Evolutionary conservation across 2,888 invertebrate species (phyloP), one percentile per base, ranked within the genome.

Genomic region (Ceratothoa steindachneri): DNA sequence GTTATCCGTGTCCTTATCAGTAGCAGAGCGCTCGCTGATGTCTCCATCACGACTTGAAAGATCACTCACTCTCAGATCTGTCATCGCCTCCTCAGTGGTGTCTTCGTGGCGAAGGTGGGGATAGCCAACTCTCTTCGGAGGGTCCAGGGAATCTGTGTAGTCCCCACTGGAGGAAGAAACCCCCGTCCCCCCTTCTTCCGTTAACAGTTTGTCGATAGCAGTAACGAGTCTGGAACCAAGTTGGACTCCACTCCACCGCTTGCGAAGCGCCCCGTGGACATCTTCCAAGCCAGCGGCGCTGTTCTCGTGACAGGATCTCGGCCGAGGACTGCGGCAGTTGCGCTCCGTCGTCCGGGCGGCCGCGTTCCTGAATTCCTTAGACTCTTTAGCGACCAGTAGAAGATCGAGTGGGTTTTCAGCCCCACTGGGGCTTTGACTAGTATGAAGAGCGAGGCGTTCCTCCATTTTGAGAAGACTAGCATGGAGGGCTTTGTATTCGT

Each of bases 401-500:
- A 74, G 52, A 80, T 81, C 77, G 71, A 81, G 27, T 71, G 74
- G 55, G 72, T 77, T 78, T 5, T 81, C 74, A 7, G 77, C 69
- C 5, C 75, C 75, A n/a, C n/a, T n/a, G n/a, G n/a, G n/a, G 28
- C 77, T 69, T 0, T 76, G 75, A 53, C 80, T 81, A 31, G 81
- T 81, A 53, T 80, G 77, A 1, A 80, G 74, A 9, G 80, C 80
- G 19, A 81, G 80, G 9, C 81, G 78, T 30, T 81, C 81, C 51
- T 88, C 89, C 84, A 90, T 89, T 81, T 88, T 87, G 83, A 90
- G 90, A 83, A 92, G 89, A 84, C 91, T 91, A 82, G 89, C 87
- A 82, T 91, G 91, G 51, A 92, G 85, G 83, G 90, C 89, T 67
- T 90, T 87, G 84, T 90, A 90, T 84, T 93, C 92, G 83, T 91